Evolutionary conservation across 2,888 invertebrate species (phyloP).

Genomic region (Polylopha cassiicola): DNA sequence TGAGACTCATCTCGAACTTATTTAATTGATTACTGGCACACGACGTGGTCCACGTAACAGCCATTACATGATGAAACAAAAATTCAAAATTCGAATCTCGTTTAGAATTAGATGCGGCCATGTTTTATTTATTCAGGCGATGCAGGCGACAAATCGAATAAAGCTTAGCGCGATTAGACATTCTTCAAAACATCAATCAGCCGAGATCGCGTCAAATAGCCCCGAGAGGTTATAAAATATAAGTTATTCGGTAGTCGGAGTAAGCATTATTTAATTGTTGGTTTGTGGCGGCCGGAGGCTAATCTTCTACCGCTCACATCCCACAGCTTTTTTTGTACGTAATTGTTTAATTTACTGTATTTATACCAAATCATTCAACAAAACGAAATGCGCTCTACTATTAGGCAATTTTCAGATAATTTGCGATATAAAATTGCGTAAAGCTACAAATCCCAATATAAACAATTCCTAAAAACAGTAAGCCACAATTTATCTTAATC

Average conservation of each 20-base stretch:
- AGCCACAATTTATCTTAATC: slow-evolving; percentile 53
- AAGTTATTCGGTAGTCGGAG: slow-evolving; percentile 67
- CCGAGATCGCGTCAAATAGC: slow-evolving; percentile 63
- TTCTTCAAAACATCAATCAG: slow-evolving; percentile 56
- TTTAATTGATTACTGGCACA: slow-evolving; percentile 46
- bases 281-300: slow-evolving; percentile 57
- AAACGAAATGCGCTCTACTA: slow-evolving; percentile 11
- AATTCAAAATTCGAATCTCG: slow-evolving; percentile 25
- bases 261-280: slow-evolving; percentile 74
- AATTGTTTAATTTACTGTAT: slow-evolving; percentile 40
- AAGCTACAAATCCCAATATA: slow-evolving; percentile 9
- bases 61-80: slow-evolving; percentile 16
- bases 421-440: slow-evolving; percentile 5
- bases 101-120: slow-evolving; percentile 14
- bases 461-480: slow-evolving; percentile 39
- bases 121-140: slow-evolving; percentile 13
- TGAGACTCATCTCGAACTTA: slow-evolving; percentile 44
- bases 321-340: slow-evolving; percentile 28
- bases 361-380: slow-evolving; percentile 31
- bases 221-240: slow-evolving; percentile 64
- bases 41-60: slow-evolving; percentile 27
- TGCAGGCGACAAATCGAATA: slow-evolving; percentile 31
- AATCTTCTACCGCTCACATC: slow-evolving; percentile 38
- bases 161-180: slow-evolving; percentile 41
- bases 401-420: slow-evolving; percentile 2